A percentile compares a stretch with the other conserved stretches of the same genome.
Conservation (phyloP, 35 echinoderm and acorn worm genomes). For the Hemicentrotus pulcherrimus region DNA sequence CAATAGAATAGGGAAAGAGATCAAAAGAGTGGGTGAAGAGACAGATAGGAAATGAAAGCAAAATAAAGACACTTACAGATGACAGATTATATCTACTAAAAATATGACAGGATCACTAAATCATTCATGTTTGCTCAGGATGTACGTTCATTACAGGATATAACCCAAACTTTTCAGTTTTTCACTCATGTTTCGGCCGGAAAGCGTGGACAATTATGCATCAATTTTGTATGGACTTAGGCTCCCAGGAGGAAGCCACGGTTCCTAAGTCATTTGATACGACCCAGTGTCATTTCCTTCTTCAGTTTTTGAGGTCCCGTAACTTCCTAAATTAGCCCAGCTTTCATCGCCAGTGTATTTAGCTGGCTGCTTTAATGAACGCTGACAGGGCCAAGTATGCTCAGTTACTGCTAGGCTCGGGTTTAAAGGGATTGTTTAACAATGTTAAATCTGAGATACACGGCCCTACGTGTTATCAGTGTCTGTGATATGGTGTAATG, state of each 20-base stretch:
- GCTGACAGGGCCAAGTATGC: not conserved
- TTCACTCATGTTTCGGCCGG: not conserved
- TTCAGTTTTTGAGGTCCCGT: not conserved
- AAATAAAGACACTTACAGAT: not conserved
- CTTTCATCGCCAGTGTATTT: constrained; percentile 11
- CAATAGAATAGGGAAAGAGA: not conserved
- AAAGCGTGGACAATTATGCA: not conserved
- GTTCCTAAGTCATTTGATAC: not conserved
- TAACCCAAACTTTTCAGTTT: not conserved
- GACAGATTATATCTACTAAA: not conserved
- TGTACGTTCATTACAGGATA: not conserved
- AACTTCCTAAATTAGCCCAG: constrained; percentile 17
- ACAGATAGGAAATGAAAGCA: not conserved
- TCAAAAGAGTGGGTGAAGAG: not conserved
- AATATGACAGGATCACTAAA: not conserved
- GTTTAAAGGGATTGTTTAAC: too few relatives aligned
- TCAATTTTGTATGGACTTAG: not conserved
- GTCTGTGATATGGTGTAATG: too few relatives aligned
- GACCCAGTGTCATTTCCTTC: not conserved
- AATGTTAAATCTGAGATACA: too few relatives aligned
- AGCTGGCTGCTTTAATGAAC: not conserved
- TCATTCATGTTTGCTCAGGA: not conserved
- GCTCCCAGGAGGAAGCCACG: not conserved
- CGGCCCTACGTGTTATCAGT: too few relatives aligned
- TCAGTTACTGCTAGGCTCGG: not conserved